phyloP scores from a whole-genome alignment of 2,797 vertebrate species.

The Hippopotamyrus pictus region DNA sequence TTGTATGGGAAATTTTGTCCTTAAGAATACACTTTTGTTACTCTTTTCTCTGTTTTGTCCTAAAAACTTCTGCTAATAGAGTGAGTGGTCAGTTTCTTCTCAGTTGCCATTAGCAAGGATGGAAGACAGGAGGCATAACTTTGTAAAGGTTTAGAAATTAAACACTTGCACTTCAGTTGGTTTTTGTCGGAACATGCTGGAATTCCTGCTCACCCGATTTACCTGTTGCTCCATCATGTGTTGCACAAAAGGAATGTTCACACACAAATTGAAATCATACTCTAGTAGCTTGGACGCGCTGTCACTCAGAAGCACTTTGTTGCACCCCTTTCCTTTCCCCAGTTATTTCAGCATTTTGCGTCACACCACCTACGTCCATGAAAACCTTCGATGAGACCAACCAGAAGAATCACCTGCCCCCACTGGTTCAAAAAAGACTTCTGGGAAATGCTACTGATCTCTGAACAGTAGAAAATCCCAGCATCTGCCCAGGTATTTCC shows the following conservation, averaged over 20 bases:
- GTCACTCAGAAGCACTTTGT: background rate
- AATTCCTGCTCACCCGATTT: background rate
- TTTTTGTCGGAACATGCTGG: background rate
- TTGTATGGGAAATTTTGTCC: background rate
- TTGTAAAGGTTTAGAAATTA: background rate
- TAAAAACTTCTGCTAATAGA: background rate
- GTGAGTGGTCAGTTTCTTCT: background rate
- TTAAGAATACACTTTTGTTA: background rate
- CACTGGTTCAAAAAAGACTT: background rate
- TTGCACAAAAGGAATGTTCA: background rate
- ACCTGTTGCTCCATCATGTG: background rate
- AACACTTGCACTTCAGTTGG: background rate
- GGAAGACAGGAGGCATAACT: background rate
- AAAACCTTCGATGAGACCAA: background rate
- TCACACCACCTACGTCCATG: background rate
- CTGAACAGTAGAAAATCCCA: background rate
- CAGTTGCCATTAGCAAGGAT: background rate
- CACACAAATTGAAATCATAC: background rate
- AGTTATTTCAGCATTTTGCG: background rate
- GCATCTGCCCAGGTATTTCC: background rate
- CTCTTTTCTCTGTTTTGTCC: background rate
- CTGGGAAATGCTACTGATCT: background rate
- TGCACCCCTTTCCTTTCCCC: background rate
- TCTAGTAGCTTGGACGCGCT: background rate
- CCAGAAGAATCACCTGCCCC: background rate